Conservation (phyloP, 2,113 vertebrate genomes). For the Platycercus adscitus region DNA sequence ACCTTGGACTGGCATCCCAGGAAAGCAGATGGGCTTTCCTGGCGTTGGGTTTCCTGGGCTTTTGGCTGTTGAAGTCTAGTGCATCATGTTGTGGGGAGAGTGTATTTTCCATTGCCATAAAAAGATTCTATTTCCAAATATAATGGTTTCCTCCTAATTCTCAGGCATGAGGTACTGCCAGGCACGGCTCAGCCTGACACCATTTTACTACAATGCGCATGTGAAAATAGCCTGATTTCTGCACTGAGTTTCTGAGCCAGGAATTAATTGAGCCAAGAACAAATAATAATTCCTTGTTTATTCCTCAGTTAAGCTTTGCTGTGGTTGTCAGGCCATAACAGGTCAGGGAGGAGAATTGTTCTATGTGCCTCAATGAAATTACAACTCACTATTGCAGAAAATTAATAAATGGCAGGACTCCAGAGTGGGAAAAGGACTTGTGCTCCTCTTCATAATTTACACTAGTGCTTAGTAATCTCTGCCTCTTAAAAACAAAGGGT, state of each 20-base stretch:
- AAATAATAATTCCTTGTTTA: conserved; percentile 59
- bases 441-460: not conserved
- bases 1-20: conserved; percentile 4
- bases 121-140: conserved; percentile 22
- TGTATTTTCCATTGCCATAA: conserved; percentile 5
- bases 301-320: conserved; percentile 43
- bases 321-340: conserved; percentile 18
- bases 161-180: not conserved
- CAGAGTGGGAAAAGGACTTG: not conserved
- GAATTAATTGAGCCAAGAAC: conserved; percentile 44
- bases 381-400: not conserved
- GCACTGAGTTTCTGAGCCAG: not conserved
- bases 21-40: conserved; percentile 59
- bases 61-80: conserved; percentile 31
- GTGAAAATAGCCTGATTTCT: conserved; percentile 24
- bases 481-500: not conserved
- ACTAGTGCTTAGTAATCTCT: not conserved
- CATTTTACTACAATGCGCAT: not conserved
- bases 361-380: not conserved
- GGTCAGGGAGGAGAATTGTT: not conserved
- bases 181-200: not conserved
- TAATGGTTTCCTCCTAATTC: conserved; percentile 10
- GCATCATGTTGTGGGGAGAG: not conserved
- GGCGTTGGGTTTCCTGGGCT: not conserved
- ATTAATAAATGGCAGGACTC: conserved; percentile 13